Percentiles rank a stretch among this genome's conserved stretches.
Evolutionary conservation across 1,140 invertebrate species (phyloP).

Genomic region (Papilio machaon): DNA sequence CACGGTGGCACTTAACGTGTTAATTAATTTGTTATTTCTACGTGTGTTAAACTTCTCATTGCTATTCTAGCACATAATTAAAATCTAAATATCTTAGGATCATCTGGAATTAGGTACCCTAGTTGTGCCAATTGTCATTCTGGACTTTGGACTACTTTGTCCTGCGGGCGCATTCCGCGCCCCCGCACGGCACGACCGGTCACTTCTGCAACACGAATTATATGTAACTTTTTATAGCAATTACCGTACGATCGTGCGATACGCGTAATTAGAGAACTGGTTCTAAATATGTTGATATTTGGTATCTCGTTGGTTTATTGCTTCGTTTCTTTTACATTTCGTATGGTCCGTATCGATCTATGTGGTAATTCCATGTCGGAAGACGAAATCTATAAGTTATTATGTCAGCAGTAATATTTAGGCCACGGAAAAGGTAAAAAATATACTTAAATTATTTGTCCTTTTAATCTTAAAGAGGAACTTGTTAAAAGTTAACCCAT

Average conservation of each 20-base stretch:
- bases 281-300: background rate
- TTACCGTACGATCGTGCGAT: background rate
- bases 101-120: background rate
- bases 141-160: slow-evolving; percentile 64
- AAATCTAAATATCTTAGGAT: background rate
- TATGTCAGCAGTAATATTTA: background rate
- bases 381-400: background rate
- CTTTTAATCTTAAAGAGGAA: background rate
- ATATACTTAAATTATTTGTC: background rate
- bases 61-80: background rate
- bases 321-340: background rate
- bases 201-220: background rate
- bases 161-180: slow-evolving; percentile 35
- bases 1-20: no score
- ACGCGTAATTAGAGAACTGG: background rate
- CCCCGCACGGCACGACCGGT: slow-evolving; percentile 22
- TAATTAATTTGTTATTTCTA: background rate
- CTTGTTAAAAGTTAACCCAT: background rate
- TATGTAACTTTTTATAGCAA: background rate
- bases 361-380: background rate
- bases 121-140: slow-evolving; percentile 49
- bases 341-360: background rate
- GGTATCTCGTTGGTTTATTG: background rate
- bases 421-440: background rate
- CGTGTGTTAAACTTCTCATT: background rate